Evolutionary conservation across 2,888 invertebrate species (phyloP).

Genomic region (Lepidocyrtoides sp.): DNA sequence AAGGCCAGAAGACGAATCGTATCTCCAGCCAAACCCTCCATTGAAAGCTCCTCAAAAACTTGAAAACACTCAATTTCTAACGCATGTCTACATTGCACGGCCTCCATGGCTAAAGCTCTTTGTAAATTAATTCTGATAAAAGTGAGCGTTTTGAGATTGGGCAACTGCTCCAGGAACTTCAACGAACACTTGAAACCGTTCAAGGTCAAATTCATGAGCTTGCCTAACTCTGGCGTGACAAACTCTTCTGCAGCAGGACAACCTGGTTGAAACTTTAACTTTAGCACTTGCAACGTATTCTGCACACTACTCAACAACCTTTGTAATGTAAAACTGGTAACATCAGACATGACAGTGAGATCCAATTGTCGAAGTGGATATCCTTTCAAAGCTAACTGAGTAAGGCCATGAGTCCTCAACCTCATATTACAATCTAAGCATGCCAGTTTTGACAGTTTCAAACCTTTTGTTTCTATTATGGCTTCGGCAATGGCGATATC

Average conservation of each 20-base stretch:
- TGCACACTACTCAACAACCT: slow-evolving; percentile 66
- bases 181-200: slow-evolving; percentile 80
- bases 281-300: slow-evolving; percentile 73
- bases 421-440: slow-evolving; percentile 80
- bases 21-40: slow-evolving; percentile 66
- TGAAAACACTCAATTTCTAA: slow-evolving; percentile 73
- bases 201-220: slow-evolving; percentile 72
- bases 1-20: slow-evolving; percentile 64
- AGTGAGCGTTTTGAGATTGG: slow-evolving; percentile 71
- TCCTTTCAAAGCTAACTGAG: slow-evolving; percentile 65
- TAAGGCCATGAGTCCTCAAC: slow-evolving; percentile 67
- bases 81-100: slow-evolving; percentile 52
- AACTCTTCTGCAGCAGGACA: slow-evolving; percentile 70
- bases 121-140: slow-evolving; percentile 78
- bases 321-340: slow-evolving; percentile 74
- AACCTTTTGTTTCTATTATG: slow-evolving; percentile 78
- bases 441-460: slow-evolving; percentile 72
- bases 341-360: slow-evolving; percentile 80
- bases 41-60: slow-evolving; percentile 80
- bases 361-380: slow-evolving; percentile 79
- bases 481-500: slow-evolving; percentile 81
- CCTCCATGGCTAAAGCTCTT: slow-evolving; percentile 73
- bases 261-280: slow-evolving; percentile 81
- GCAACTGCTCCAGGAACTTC: slow-evolving; percentile 78
- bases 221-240: slow-evolving; percentile 68